These are phyloP conservation scores for Recurvirostra avosetta DNA, from an alignment of 2,113 vertebrate species.

Conservation along the genomic window DNA sequence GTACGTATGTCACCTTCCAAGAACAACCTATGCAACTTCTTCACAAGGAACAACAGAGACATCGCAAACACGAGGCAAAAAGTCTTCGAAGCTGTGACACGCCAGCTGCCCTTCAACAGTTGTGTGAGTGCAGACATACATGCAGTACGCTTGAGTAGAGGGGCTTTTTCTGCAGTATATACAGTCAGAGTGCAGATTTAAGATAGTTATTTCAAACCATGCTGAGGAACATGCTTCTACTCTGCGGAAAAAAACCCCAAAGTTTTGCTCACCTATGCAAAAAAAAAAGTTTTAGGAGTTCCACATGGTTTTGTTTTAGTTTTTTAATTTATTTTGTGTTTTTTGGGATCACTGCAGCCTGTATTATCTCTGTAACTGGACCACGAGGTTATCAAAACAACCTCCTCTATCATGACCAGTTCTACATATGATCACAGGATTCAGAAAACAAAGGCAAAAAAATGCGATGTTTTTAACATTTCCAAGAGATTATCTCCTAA, in stretches of 20 bases:
- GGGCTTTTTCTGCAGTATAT: background rate
- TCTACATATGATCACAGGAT: background rate
- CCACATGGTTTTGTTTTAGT: background rate
- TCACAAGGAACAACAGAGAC: background rate
- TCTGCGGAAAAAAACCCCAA: background rate
- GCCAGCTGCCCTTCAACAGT: background rate
- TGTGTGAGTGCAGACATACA: background rate
- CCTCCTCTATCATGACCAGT: background rate
- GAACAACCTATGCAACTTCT: background rate
- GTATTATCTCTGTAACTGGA: background rate
- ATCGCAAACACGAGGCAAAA: background rate
- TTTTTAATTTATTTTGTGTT: background rate
- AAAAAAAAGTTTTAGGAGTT: background rate
- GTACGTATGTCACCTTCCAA: background rate
- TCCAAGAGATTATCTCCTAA: background rate
- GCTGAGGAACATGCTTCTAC: background rate
- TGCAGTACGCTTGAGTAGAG: rapidly evolving
- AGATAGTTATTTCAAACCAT: background rate
- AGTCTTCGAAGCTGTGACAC: background rate
- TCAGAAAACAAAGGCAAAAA: background rate
- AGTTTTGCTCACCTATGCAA: background rate
- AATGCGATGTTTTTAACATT: background rate
- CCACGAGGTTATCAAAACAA: background rate
- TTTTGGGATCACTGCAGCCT: background rate
- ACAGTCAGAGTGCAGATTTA: background rate